These are phyloP conservation scores for Cichlasoma orientale DNA, from an alignment of 2,797 vertebrate species.

Conservation along the genomic window DNA sequence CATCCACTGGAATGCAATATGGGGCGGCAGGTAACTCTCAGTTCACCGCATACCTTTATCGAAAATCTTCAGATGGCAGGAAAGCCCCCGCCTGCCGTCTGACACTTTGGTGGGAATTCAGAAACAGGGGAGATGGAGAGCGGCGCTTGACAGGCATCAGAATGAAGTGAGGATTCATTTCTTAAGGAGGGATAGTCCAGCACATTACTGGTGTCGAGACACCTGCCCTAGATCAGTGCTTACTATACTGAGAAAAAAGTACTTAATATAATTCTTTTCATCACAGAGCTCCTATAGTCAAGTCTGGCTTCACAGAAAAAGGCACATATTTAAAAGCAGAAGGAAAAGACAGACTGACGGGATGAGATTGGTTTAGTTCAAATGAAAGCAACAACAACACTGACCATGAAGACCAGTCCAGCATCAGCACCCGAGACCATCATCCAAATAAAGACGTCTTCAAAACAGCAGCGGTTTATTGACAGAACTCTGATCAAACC, in stretches of 20 bases:
- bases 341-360: neutral
- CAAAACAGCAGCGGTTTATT: neutral
- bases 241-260: neutral
- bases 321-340: neutral
- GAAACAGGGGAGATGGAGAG: conserved; percentile 24
- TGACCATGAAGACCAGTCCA: neutral
- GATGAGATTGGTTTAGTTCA: too few species aligned
- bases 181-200: neutral
- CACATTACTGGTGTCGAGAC: neutral
- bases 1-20: conserved; percentile 77
- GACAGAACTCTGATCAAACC: neutral
- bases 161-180: conserved; percentile 41
- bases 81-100: conserved; percentile 59
- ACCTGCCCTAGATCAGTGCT: neutral
- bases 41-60: conserved; percentile 74
- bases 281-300: neutral
- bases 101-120: conserved; percentile 66
- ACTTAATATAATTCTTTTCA: neutral
- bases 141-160: conserved; percentile 32
- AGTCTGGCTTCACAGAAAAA: neutral
- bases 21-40: conserved; percentile 74
- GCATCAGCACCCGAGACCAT: neutral
- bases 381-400: neutral
- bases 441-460: neutral
- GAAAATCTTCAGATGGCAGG: conserved; percentile 68